These are phyloP conservation scores for Charaxes varanes DNA, from an alignment of 1,140 invertebrate genomes.

Conservation along the genomic window DNA sequence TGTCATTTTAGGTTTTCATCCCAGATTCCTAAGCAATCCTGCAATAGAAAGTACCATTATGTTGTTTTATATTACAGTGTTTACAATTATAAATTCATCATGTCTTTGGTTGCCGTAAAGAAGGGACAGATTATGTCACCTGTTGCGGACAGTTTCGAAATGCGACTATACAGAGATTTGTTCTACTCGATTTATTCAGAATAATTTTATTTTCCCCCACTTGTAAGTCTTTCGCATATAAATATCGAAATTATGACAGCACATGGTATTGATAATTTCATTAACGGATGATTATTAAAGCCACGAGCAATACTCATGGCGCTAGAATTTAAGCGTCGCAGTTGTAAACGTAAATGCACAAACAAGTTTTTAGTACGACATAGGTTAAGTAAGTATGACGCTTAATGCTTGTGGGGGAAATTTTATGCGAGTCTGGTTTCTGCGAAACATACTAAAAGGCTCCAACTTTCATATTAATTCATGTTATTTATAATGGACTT, in stretches of 20 bases:
- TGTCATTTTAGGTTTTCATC: too few species aligned
- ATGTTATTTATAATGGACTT: too few species aligned
- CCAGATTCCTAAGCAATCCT: too few species aligned
- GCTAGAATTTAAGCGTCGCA: slow-evolving; percentile 15
- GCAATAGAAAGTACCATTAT: too few species aligned
- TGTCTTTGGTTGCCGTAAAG: too few species aligned
- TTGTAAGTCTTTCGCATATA: background rate
- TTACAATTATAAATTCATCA: too few species aligned
- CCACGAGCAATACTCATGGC: slow-evolving; percentile 14
- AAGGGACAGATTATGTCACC: too few species aligned
- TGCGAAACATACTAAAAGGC: too few species aligned
- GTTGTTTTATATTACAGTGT: too few species aligned
- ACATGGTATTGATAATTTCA: slow-evolving; percentile 12
- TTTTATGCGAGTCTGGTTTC: slow-evolving; percentile 1
- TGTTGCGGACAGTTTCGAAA: too few species aligned
- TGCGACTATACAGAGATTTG: background rate
- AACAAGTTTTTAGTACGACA: slow-evolving; percentile 12
- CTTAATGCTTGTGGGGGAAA: slow-evolving; percentile 1
- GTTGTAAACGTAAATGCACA: slow-evolving; percentile 7
- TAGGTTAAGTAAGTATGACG: background rate
- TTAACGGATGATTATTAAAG: slow-evolving; percentile 16
- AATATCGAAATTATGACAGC: slow-evolving; percentile 1
- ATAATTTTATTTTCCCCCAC: background rate
- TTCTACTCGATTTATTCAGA: background rate
- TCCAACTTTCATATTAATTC: too few species aligned